phyloP scores from a whole-genome alignment of 1,140 invertebrate genomes.

The Temnothorax curvispinosus region DNA sequence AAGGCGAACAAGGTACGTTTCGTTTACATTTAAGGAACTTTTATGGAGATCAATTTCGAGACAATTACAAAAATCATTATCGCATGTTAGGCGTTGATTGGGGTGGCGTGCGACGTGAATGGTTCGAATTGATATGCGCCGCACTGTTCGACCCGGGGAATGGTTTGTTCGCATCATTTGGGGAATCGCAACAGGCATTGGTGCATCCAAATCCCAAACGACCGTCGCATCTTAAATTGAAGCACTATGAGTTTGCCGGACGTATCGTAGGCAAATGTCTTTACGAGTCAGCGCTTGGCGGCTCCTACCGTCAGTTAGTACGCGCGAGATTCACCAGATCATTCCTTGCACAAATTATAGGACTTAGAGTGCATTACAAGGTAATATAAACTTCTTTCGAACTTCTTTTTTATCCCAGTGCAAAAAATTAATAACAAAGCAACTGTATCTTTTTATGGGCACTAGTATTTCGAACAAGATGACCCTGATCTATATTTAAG shows the following conservation, averaged over 20 bases:
- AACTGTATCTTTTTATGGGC: background rate
- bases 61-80: background rate
- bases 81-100: conserved; percentile 92
- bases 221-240: conserved; percentile 91
- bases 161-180: conserved; percentile 94
- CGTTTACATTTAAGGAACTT: background rate
- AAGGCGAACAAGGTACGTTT: conserved; percentile 93
- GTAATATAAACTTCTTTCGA: conserved; percentile 78
- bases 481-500: conserved; percentile 96
- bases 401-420: background rate
- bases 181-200: conserved; percentile 93
- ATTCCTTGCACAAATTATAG: conserved; percentile 97
- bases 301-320: conserved; percentile 94
- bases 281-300: conserved; percentile 96
- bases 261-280: conserved; percentile 97
- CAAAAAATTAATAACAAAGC: background rate
- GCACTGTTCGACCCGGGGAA: conserved; percentile 94
- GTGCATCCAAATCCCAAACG: conserved; percentile 96
- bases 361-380: conserved; percentile 96
- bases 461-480: conserved; percentile 97
- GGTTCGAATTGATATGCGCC: conserved; percentile 96
- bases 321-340: conserved; percentile 95
- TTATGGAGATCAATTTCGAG: background rate
- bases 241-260: conserved; percentile 97
- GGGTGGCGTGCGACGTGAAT: conserved; percentile 96